Evolutionary conservation across 2,113 vertebrate species (phyloP).

Genomic region (Peromyscus polionotus): DNA sequence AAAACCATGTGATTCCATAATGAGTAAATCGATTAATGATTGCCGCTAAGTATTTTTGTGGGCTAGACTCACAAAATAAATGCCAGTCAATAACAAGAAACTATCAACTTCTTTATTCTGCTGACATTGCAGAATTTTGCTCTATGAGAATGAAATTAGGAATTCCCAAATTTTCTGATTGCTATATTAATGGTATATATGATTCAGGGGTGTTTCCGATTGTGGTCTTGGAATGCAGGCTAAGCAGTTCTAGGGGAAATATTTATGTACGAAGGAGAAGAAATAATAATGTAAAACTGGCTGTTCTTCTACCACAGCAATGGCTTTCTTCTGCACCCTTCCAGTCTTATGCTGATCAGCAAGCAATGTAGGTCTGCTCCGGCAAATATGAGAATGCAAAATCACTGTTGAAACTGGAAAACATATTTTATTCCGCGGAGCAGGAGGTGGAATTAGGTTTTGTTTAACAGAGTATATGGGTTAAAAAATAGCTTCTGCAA

Average conservation of each 20-base stretch:
- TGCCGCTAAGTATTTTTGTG: conserved; percentile 51
- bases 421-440: background rate
- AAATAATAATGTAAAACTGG: conserved; percentile 74
- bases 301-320: conserved; percentile 65
- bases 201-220: conserved; percentile 69
- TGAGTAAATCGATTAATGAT: conserved; percentile 69
- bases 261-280: conserved; percentile 72
- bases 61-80: conserved; percentile 68
- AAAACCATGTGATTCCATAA: conserved; percentile 65
- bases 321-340: background rate
- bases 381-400: conserved; percentile 68
- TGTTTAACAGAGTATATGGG: background rate
- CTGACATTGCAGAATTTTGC: conserved; percentile 73
- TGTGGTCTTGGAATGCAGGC: conserved; percentile 76
- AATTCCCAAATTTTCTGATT: conserved; percentile 67
- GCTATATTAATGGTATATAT: background rate
- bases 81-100: conserved; percentile 62
- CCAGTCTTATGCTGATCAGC: too few species aligned
- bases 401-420: conserved; percentile 45
- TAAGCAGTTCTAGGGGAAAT: conserved; percentile 68
- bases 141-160: conserved; percentile 72
- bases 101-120: conserved; percentile 79
- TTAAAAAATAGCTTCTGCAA: background rate
- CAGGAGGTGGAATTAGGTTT: background rate
- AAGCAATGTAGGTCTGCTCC: conserved; percentile 22